phyloP scores from a whole-genome alignment of 2,797 vertebrate species.

The Pelochelys cantorii region DNA sequence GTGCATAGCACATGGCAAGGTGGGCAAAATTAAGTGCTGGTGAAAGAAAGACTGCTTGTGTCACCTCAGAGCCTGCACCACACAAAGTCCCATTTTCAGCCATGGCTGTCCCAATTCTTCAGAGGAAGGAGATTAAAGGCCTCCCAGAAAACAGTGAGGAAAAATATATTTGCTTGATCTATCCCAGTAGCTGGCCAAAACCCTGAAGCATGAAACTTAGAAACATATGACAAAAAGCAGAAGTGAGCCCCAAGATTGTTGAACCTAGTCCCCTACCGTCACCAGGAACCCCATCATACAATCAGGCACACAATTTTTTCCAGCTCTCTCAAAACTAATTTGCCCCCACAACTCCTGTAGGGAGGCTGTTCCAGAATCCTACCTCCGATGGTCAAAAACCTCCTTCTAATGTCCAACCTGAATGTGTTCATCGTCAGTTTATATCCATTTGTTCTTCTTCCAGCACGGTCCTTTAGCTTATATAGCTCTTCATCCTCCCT shows the following conservation, averaged over 20 bases:
- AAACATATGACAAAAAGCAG: not conserved
- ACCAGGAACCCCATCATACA: not conserved
- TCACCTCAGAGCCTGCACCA: not conserved
- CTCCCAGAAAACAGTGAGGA: not conserved
- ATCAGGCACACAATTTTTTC: not conserved
- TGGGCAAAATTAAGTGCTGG: too few species aligned
- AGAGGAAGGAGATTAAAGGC: not conserved
- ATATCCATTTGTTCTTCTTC: not conserved
- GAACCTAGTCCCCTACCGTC: not conserved
- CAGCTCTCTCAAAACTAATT: not conserved
- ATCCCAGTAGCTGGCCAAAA: not conserved
- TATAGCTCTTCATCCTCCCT: not conserved
- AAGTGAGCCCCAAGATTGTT: not conserved
- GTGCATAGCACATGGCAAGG: not conserved
- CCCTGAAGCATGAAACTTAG: not conserved
- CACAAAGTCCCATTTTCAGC: not conserved
- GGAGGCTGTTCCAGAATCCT: not conserved
- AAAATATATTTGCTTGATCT: not conserved
- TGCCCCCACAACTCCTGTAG: not conserved
- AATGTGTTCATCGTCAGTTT: not conserved
- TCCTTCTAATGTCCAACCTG: not conserved
- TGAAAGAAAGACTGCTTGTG: not conserved
- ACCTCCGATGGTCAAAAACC: not conserved
- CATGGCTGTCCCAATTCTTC: not conserved
- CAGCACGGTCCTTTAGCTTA: not conserved